Evolutionary conservation across 2,797 vertebrate species (phyloP), one percentile per base, ranked within the genome.

Genomic region (Ctenopoma multispine): DNA sequence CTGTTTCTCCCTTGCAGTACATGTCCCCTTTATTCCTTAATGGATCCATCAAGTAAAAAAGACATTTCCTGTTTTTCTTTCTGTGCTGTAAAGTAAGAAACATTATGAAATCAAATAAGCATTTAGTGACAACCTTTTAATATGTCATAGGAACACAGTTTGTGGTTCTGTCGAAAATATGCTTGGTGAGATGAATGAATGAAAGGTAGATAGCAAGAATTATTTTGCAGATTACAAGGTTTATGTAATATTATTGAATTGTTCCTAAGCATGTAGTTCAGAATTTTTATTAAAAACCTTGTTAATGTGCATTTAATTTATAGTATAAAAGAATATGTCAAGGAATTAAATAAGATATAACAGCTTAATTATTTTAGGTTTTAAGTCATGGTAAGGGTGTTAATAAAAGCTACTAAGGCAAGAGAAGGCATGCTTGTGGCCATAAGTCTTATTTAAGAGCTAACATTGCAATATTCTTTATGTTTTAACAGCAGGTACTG

Each of bases 21-120:
- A 57, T 13, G 34, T 53, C n/a, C 21, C 31, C 12, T 38, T 57
- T 67, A 49, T 66, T 38, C 59, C 63, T n/a, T 65, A 66, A 62
- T 74, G 29, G 76, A 69, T 54, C 48, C 57, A 66, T 53, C 23
- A 49, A 29, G 31, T 31, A 38, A 66, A 46, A 80, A 27, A 5
- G 43, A 72, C 14, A 23, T 63, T n/a, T 73, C 12, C 40, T 54
- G 27, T 66, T 60, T 50, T 46, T n/a, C 6, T 49, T 21, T 27
- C 31, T 57, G 34, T 34, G 43, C 46, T 60, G 48, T 57, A 46
- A 63, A 65, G 17, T 44, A 15, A 18, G 51, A 31, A 50, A 31
- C 24, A 58, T 54, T 4, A 61, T 58, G 8, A 54, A 54, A 62
- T 72, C 24, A 53, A 67, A 64, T 43, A 36, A 74, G 40, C 11